Evolutionary conservation across 1,140 invertebrate species (phyloP).

Genomic region (Cydia strobilella): DNA sequence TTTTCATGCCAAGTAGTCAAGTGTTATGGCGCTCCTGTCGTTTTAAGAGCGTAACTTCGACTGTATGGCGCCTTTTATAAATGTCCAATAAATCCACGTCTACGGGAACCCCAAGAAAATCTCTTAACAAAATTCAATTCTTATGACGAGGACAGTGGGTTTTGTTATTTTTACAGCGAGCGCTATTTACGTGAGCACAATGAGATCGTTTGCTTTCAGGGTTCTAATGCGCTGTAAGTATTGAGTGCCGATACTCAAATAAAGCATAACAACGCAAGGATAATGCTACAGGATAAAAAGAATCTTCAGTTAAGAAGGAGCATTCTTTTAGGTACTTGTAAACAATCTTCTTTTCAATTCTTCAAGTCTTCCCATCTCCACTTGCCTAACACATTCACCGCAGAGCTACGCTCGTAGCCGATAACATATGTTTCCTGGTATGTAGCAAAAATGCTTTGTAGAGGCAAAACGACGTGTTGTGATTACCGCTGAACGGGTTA

Average conservation of each 20-base stretch:
- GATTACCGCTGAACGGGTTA: no score
- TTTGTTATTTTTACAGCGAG: conserved; percentile 11
- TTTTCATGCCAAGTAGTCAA: no score
- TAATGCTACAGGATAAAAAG: neutral
- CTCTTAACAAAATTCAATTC: conserved; percentile 4
- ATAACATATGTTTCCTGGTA: no score
- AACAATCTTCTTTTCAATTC: no score
- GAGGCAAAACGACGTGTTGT: no score
- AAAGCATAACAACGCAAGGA: conserved; percentile 1
- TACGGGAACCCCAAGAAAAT: conserved; percentile 19
- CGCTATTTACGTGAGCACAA: conserved; percentile 22
- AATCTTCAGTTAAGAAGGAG: neutral
- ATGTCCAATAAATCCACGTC: neutral
- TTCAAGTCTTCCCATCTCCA: no score
- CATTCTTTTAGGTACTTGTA: neutral
- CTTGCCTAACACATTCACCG: no score
- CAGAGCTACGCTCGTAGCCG: no score
- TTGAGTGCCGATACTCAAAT: conserved; percentile 15
- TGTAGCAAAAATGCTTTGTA: no score
- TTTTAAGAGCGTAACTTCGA: no score
- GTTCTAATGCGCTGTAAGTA: conserved; percentile 16
- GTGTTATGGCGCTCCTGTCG: no score
- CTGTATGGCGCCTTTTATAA: no score
- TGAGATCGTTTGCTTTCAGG: conserved; percentile 19
- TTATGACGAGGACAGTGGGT: conserved; percentile 10